phyloP scores from a whole-genome alignment of 2,797 vertebrate species.

The Molothrus aeneus region DNA sequence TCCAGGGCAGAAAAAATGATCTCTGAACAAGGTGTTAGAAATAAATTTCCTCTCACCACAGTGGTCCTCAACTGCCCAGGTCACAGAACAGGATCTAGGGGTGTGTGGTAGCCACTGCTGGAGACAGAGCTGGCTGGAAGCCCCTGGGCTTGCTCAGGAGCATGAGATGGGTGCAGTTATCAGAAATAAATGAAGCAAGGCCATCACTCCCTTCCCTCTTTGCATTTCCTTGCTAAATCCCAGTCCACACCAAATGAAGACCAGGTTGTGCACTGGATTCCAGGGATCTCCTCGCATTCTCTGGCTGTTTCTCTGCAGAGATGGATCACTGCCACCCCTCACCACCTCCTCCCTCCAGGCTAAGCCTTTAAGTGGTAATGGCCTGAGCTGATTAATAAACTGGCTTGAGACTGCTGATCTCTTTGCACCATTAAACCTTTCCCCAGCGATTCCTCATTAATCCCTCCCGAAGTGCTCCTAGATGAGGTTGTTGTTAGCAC shows the following conservation, averaged over 20 bases:
- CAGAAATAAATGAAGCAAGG: background rate
- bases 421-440: slow-evolving; percentile 55
- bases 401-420: slow-evolving; percentile 44
- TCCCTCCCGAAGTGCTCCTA: background rate
- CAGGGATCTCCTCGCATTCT: background rate
- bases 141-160: background rate
- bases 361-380: background rate
- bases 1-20: slow-evolving; percentile 32
- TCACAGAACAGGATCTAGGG: background rate
- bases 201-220: background rate
- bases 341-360: background rate
- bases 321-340: background rate
- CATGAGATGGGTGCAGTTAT: background rate
- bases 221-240: background rate
- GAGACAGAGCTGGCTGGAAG: background rate
- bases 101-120: background rate
- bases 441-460: slow-evolving; percentile 17
- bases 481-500: slow-evolving; percentile 36
- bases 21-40: background rate
- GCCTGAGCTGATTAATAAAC: slow-evolving; percentile 56
- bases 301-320: background rate
- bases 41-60: background rate
- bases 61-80: background rate
- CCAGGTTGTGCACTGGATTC: background rate
- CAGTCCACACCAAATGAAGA: background rate